Percentiles rank a stretch among this genome's conserved stretches.
Evolutionary conservation across 2,797 vertebrate genomes (phyloP).

Genomic region (Austrolebias charrua): DNA sequence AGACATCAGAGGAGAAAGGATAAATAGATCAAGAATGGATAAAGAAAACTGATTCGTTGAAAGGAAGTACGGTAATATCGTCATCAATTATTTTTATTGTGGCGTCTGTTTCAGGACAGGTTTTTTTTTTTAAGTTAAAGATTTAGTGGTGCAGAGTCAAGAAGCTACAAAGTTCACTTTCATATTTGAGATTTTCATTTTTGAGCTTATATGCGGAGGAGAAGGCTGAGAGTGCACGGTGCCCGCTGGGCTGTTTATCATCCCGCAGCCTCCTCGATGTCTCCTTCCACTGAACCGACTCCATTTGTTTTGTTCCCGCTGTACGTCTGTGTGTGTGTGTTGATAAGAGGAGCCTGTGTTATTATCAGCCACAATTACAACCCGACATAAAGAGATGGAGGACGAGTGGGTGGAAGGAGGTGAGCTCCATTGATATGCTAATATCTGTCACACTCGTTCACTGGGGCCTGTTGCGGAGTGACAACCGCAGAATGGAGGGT

Average conservation of each 20-base stretch:
- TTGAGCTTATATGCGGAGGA: neutral
- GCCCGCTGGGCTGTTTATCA: constrained; percentile 18
- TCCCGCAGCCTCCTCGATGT: constrained; percentile 10
- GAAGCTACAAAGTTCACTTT: too few species aligned
- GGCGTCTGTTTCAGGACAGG: too few species aligned
- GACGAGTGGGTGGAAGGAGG: constrained; percentile 54
- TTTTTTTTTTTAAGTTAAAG: too few species aligned
- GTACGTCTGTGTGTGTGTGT: constrained; percentile 10
- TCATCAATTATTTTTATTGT: too few species aligned
- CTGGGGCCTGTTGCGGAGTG: constrained; percentile 14
- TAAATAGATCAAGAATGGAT: too few species aligned
- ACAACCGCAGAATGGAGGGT: constrained; percentile 45
- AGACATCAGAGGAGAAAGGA: too few species aligned
- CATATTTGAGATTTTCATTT: neutral
- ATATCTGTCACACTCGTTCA: constrained; percentile 33
- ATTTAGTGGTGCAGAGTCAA: too few species aligned
- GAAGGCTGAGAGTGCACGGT: neutral
- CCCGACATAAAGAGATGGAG: constrained; percentile 36
- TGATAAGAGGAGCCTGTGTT: constrained; percentile 41
- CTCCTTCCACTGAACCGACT: constrained; percentile 17
- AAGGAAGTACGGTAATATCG: too few species aligned
- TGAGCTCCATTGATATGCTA: constrained; percentile 61
- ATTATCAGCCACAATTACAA: constrained; percentile 63
- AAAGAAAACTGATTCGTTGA: too few species aligned
- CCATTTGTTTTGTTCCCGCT: constrained; percentile 21